Percentiles rank a stretch among this genome's conserved stretches.
phyloP scores from a whole-genome alignment of 2,888 invertebrate genomes.

The Hypomecis punctinalis region DNA sequence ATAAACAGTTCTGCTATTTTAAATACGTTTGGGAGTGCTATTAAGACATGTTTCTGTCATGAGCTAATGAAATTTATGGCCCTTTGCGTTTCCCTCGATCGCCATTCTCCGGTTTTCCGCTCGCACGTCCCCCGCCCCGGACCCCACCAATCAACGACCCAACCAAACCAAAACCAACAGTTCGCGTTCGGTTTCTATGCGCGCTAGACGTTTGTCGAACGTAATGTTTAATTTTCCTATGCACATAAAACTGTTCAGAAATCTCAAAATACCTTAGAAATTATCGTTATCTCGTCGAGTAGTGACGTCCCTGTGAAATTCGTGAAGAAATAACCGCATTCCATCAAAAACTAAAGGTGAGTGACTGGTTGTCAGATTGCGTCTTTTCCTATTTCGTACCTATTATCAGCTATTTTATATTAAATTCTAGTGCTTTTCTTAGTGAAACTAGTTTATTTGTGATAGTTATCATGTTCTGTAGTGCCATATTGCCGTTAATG shows the following conservation, averaged over 20 bases:
- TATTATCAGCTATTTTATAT: constrained; percentile 61
- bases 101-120: constrained; percentile 80
- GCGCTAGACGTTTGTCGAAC: constrained; percentile 79
- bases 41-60: constrained; percentile 41
- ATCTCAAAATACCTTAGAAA: constrained; percentile 81
- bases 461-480: constrained; percentile 44
- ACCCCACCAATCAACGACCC: constrained; percentile 62
- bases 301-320: constrained; percentile 78
- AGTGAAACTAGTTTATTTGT: constrained; percentile 43
- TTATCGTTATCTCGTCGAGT: constrained; percentile 63
- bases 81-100: constrained; percentile 70
- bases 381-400: constrained; percentile 77
- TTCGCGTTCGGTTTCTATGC: constrained; percentile 85
- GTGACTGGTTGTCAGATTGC: constrained; percentile 81
- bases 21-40: constrained; percentile 1
- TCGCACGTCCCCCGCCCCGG: constrained; percentile 54
- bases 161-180: constrained; percentile 79
- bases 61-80: constrained; percentile 52
- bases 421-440: constrained; percentile 61
- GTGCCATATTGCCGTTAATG: constrained; percentile 57
- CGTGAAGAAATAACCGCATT: constrained; percentile 71
- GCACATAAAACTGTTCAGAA: constrained; percentile 80
- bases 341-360: constrained; percentile 80
- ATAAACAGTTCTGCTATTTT: constrained; percentile 13
- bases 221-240: constrained; percentile 83